A percentile compares a stretch with the other conserved stretches of the same genome.
These are phyloP conservation scores for Myotis brandtii DNA, from an alignment of 2,113 vertebrate genomes.

Conservation along the genomic window DNA sequence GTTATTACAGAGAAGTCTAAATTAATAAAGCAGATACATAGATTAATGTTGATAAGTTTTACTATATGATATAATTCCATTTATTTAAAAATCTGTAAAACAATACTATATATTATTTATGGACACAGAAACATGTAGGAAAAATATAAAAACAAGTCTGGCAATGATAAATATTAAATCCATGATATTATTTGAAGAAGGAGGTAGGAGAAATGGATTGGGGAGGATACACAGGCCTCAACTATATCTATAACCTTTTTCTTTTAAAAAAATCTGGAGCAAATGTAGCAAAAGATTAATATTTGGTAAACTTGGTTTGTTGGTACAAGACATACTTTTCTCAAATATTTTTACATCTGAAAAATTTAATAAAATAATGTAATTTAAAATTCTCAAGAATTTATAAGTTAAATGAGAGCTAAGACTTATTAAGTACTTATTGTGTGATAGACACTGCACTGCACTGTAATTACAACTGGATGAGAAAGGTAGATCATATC, in stretches of 20 bases:
- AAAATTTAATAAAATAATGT: slow-evolving; percentile 14
- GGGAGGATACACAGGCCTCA: background rate
- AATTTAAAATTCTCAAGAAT: slow-evolving; percentile 39
- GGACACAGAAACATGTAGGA: background rate
- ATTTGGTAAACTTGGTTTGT: background rate
- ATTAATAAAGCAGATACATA: slow-evolving; percentile 12
- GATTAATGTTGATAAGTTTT: background rate
- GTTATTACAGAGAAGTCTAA: slow-evolving; percentile 6
- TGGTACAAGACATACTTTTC: background rate
- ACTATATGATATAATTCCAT: background rate
- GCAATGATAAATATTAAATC: slow-evolving; percentile 24
- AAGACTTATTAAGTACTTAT: background rate
- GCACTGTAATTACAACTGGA: background rate
- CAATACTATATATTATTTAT: slow-evolving; percentile 17
- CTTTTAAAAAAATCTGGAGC: background rate
- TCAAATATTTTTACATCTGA: background rate
- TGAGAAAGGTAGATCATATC: background rate
- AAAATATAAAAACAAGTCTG: background rate
- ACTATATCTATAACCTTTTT: background rate
- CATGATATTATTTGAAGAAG: background rate
- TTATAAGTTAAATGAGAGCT: background rate
- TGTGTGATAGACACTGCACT: background rate
- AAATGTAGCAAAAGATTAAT: slow-evolving; percentile 9
- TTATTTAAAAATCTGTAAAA: slow-evolving; percentile 38
- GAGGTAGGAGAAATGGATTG: background rate